phyloP scores from a whole-genome alignment of 2,797 vertebrate genomes.

The Tangara arthus region DNA sequence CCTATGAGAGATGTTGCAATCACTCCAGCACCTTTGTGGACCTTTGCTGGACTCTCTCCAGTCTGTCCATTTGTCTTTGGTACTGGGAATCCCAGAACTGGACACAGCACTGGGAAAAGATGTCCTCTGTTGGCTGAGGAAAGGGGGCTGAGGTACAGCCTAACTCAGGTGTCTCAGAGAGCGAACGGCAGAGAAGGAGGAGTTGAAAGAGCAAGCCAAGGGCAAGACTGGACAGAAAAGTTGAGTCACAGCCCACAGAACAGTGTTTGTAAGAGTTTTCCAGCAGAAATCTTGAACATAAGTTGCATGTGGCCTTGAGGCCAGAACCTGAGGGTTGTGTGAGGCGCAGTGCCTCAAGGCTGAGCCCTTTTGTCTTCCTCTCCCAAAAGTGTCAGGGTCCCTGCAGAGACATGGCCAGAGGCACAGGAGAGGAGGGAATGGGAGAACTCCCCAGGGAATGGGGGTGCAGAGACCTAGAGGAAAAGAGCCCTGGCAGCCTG shows the following conservation, averaged over 20 bases:
- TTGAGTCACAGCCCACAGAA: not conserved
- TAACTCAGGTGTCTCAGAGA: not conserved
- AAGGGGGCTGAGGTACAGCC: not conserved
- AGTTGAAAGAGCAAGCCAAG: not conserved
- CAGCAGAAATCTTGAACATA: not conserved
- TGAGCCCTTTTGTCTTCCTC: not conserved
- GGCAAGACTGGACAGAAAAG: not conserved
- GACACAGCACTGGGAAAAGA: not conserved
- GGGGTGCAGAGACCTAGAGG: rapidly evolving
- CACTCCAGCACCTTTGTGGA: not conserved
- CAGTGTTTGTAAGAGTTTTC: not conserved
- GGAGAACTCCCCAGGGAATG: not conserved
- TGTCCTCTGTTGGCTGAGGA: not conserved
- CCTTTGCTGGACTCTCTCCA: not conserved
- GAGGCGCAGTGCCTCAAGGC: not conserved
- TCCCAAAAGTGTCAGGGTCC: not conserved
- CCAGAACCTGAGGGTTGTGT: rapidly evolving
- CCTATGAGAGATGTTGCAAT: not conserved
- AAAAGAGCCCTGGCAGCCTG: not conserved
- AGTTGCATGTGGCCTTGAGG: not conserved
- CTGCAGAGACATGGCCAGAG: not conserved
- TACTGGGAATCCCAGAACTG: not conserved
- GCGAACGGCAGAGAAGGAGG: not conserved
- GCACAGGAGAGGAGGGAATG: not conserved
- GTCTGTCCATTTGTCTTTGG: not conserved